These are phyloP conservation scores for Mola mola DNA, from an alignment of 2,113 vertebrate species.

Conservation along the genomic window DNA sequence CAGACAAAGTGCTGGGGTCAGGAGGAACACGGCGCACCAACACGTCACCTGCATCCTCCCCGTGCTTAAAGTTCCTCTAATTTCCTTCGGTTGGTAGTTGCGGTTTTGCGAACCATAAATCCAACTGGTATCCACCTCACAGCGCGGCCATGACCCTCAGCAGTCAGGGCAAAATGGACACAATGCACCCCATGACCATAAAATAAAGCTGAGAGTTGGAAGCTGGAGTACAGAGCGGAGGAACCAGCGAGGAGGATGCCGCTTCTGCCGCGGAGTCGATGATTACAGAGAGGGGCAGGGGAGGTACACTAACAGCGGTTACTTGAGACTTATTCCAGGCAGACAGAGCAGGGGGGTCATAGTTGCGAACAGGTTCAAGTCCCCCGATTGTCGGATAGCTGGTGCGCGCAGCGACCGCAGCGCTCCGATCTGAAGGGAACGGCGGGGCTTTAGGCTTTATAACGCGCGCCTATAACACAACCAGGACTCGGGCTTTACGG, in stretches of 20 bases:
- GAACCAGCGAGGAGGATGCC: slow-evolving; percentile 14
- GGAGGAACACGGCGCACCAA: slow-evolving; percentile 92
- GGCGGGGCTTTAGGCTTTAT: slow-evolving; percentile 74
- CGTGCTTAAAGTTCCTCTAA: slow-evolving; percentile 90
- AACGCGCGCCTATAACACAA: slow-evolving; percentile 68
- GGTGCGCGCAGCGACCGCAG: slow-evolving; percentile 33
- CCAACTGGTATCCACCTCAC: slow-evolving; percentile 89
- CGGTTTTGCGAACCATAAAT: slow-evolving; percentile 93
- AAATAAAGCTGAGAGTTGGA: slow-evolving; percentile 80
- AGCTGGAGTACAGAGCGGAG: slow-evolving; percentile 1
- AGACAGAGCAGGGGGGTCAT: slow-evolving; percentile 70
- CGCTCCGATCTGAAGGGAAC: slow-evolving; percentile 62
- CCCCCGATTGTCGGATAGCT: slow-evolving; percentile 28
- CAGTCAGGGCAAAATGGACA: slow-evolving; percentile 87
- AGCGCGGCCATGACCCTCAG: slow-evolving; percentile 84
- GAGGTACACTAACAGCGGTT: slow-evolving; percentile 52
- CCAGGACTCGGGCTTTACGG: slow-evolving; percentile 50
- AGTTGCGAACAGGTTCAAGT: slow-evolving; percentile 53
- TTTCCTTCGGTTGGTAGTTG: slow-evolving; percentile 85
- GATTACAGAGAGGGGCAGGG: background rate
- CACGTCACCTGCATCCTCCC: slow-evolving; percentile 94
- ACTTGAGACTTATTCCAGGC: slow-evolving; percentile 85
- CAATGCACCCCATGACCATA: slow-evolving; percentile 89
- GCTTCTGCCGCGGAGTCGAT: background rate
- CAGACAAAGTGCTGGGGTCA: slow-evolving; percentile 90